phyloP scores from a whole-genome alignment of 2,888 invertebrate genomes.

The Bombyx huttoni region DNA sequence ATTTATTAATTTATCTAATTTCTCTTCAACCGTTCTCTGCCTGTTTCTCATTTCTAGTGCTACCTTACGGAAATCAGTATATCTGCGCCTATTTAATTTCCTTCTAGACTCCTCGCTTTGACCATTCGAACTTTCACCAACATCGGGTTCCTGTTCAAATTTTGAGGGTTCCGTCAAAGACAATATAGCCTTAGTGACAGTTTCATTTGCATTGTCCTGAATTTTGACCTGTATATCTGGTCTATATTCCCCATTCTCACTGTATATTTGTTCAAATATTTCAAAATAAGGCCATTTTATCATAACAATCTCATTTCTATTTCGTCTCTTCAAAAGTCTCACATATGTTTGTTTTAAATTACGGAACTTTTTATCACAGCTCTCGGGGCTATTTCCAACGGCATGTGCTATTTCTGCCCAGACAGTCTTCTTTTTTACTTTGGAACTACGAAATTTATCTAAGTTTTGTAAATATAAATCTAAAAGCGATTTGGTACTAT shows the following conservation, averaged over 20 bases:
- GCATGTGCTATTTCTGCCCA: conserved; percentile 50
- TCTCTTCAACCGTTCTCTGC: conserved; percentile 53
- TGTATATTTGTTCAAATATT: conserved; percentile 53
- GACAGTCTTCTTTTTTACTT: conserved; percentile 57
- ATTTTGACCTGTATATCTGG: conserved; percentile 52
- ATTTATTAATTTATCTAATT: conserved; percentile 56
- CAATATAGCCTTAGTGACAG: conserved; percentile 43
- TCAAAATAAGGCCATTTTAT: conserved; percentile 63
- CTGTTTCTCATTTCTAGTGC: conserved; percentile 55
- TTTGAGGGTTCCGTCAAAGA: conserved; percentile 33
- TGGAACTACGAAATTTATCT: conserved; percentile 54
- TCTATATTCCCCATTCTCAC: conserved; percentile 49
- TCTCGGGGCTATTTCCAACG: conserved; percentile 49
- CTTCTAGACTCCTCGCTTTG: conserved; percentile 38
- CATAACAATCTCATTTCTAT: conserved; percentile 29
- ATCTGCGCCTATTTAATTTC: conserved; percentile 35
- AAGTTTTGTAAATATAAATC: conserved; percentile 48
- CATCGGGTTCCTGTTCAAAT: conserved; percentile 25
- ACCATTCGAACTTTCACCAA: conserved; percentile 29
- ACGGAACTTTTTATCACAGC: conserved; percentile 60
- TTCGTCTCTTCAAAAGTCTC: conserved; percentile 49
- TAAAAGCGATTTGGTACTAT: conserved; percentile 37
- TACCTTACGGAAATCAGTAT: conserved; percentile 48
- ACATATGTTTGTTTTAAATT: conserved; percentile 60
- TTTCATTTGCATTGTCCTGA: conserved; percentile 39